A percentile compares a stretch with the other conserved stretches of the same genome.
phyloP scores from a whole-genome alignment of 53 echinoderm and acorn worm species.

The Echinometra lucunter region DNA sequence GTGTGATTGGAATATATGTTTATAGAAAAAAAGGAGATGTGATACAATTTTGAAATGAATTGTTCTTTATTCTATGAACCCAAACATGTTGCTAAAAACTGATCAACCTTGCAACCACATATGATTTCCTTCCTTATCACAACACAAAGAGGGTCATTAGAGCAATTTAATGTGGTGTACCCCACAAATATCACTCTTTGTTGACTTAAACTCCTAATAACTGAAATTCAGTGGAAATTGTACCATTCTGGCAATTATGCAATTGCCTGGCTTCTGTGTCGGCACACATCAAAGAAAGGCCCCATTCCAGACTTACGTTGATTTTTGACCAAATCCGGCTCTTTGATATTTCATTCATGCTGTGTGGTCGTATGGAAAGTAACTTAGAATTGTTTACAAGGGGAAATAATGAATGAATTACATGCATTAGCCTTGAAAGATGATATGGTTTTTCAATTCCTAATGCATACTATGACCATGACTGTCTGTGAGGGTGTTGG shows the following conservation, averaged over 20 bases:
- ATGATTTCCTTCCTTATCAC: background rate
- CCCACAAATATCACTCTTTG: background rate
- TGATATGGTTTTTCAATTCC: background rate
- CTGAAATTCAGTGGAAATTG: slow-evolving; percentile 10
- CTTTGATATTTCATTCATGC: slow-evolving; percentile 3
- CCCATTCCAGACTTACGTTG: background rate
- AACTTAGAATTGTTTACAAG: slow-evolving; percentile 2
- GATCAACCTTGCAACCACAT: slow-evolving; percentile 5
- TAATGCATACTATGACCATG: background rate
- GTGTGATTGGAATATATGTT: slow-evolving; percentile 1
- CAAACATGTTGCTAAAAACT: background rate
- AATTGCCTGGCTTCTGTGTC: slow-evolving; percentile 3
- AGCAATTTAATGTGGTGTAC: slow-evolving; percentile 3
- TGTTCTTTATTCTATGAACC: background rate
- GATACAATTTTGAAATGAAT: background rate
- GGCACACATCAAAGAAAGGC: background rate
- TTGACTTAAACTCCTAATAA: background rate
- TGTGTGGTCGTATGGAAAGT: background rate
- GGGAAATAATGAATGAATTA: background rate
- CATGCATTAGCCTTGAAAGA: background rate
- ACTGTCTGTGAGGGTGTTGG: background rate
- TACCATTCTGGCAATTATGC: background rate
- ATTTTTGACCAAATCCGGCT: slow-evolving; percentile 33
- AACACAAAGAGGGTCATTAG: slow-evolving; percentile 25
- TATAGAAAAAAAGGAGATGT: background rate